Percentiles rank a stretch among this genome's conserved stretches.
Conservation (phyloP, 2,797 vertebrate genomes). For the Tarsius wallacei region DNA sequence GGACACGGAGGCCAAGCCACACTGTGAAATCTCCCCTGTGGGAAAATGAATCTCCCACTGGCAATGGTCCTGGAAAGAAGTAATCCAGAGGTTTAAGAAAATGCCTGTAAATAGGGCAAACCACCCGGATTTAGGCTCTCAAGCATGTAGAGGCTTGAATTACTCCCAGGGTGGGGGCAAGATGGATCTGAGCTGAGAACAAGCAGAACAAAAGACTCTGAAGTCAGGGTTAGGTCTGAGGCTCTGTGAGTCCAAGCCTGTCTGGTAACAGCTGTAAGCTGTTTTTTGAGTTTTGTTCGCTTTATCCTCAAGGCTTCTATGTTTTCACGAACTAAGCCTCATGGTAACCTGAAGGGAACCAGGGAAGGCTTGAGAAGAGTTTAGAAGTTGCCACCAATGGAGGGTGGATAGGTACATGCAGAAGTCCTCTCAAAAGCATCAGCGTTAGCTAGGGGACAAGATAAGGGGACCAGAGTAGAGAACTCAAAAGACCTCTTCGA, state of each 20-base stretch:
- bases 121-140: background rate
- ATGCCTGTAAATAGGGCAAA: background rate
- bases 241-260: fast-evolving
- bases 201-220: background rate
- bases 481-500: background rate
- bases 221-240: background rate
- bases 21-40: background rate
- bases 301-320: background rate
- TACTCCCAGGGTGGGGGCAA: fast-evolving
- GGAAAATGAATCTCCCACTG: background rate
- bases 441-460: background rate
- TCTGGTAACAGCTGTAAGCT: background rate
- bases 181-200: background rate
- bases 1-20: background rate
- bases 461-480: background rate
- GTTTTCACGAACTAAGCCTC: background rate
- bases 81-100: background rate
- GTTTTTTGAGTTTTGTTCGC: background rate
- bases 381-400: fast-evolving
- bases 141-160: background rate
- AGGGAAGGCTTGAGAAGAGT: background rate
- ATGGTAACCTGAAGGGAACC: background rate
- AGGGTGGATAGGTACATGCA: fast-evolving
- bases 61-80: background rate
- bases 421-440: background rate